Evolutionary conservation across 2,888 invertebrate genomes (phyloP).

Genomic region (Cantharis rufa): DNA sequence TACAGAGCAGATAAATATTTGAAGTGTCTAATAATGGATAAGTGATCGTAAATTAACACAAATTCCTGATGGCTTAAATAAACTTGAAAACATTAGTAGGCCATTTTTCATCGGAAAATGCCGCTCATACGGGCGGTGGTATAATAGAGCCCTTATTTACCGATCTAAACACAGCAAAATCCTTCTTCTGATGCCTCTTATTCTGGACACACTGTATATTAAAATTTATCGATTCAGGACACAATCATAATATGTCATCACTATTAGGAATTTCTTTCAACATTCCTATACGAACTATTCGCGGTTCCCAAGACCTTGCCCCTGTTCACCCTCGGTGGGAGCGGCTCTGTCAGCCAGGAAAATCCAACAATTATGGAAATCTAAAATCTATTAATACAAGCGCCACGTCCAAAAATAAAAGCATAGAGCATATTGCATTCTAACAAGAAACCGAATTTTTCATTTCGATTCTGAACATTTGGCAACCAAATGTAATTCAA

Average conservation of each 20-base stretch:
- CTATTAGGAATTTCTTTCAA: too few relatives aligned
- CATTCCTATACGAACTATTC: too few relatives aligned
- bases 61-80: not conserved
- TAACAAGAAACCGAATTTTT: not conserved
- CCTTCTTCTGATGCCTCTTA: too few relatives aligned
- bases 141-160: too few relatives aligned
- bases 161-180: too few relatives aligned
- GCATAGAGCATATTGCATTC: not conserved
- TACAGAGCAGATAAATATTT: not conserved
- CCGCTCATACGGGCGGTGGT: too few relatives aligned
- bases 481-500: not conserved
- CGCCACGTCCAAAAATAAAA: not conserved
- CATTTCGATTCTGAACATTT: not conserved
- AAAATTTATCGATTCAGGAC: too few relatives aligned
- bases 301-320: too few relatives aligned
- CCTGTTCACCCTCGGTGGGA: too few relatives aligned
- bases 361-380: not conserved
- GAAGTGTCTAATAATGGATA: not conserved
- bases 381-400: not conserved
- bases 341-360: not conserved
- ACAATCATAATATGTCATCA: too few relatives aligned
- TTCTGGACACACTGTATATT: too few relatives aligned
- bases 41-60: not conserved
- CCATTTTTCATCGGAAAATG: not conserved
- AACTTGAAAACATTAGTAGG: not conserved